These are phyloP conservation scores for Watsonalla cultraria DNA, from an alignment of 2,888 invertebrate genomes.

Conservation along the genomic window DNA sequence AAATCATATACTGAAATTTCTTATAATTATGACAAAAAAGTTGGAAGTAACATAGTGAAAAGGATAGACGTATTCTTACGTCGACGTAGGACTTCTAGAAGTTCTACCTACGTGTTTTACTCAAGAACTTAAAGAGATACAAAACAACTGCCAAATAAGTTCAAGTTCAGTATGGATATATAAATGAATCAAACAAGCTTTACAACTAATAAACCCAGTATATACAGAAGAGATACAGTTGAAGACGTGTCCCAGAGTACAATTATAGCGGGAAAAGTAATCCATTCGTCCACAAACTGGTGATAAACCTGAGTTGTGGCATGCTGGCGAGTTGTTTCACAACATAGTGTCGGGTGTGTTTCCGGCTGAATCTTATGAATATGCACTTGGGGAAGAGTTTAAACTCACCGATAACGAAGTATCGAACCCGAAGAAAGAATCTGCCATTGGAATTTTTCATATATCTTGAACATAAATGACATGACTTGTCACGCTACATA, in stretches of 20 bases:
- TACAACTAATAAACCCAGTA: background rate
- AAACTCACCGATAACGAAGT: slow-evolving; percentile 86
- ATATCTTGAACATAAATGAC: slow-evolving; percentile 81
- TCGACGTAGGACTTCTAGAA: slow-evolving; percentile 3
- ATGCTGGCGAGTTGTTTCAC: slow-evolving; percentile 50
- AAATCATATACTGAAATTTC: background rate
- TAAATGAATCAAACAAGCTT: background rate
- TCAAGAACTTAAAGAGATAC: slow-evolving; percentile 24
- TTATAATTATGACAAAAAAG: background rate
- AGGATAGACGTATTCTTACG: background rate
- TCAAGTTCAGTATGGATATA: background rate
- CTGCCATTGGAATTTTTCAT: slow-evolving; percentile 86
- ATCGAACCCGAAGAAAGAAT: slow-evolving; percentile 93
- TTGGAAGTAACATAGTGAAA: background rate
- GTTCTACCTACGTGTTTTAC: slow-evolving; percentile 19
- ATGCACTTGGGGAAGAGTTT: slow-evolving; percentile 23
- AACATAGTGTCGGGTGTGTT: slow-evolving; percentile 26
- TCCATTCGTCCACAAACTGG: background rate
- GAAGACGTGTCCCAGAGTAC: background rate
- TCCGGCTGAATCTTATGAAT: slow-evolving; percentile 28
- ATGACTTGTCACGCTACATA: slow-evolving; percentile 82
- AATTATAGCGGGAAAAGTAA: background rate
- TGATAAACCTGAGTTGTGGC: slow-evolving; percentile 24
- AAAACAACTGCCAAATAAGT: slow-evolving; percentile 30
- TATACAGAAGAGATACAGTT: background rate